Conservation (phyloP, 2,113 vertebrate species). For the Psittacus erithacus region DNA sequence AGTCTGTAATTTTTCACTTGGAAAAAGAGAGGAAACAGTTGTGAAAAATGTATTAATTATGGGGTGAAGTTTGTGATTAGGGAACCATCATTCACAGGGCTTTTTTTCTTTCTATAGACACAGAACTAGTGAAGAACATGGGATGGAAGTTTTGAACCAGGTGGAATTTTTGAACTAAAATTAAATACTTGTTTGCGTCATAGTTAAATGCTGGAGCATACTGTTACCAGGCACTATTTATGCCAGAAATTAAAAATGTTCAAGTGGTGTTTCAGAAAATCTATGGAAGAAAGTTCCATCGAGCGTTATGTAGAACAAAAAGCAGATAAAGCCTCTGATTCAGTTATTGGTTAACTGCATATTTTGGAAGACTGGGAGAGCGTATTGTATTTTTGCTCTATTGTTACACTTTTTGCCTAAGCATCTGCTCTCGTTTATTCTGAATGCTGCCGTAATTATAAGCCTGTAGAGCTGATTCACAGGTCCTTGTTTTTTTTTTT, state of each 20-base stretch:
- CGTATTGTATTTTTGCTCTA: neutral
- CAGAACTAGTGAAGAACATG: neutral
- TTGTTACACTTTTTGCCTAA: neutral
- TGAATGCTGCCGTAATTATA: neutral
- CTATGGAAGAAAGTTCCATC: neutral
- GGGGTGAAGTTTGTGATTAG: neutral
- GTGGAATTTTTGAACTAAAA: neutral
- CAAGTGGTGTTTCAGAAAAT: neutral
- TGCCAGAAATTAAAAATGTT: neutral
- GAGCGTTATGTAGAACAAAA: neutral
- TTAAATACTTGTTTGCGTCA: neutral
- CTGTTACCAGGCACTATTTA: neutral
- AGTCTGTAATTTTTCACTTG: neutral
- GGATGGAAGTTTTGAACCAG: neutral
- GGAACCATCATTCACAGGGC: neutral
- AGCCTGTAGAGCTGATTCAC: neutral
- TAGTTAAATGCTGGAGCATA: neutral
- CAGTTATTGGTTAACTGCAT: neutral
- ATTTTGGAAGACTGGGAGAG: neutral
- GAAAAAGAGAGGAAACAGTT: neutral
- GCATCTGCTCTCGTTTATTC: neutral
- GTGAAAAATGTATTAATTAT: neutral
- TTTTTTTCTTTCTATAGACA: neutral
- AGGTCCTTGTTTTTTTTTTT: fast-evolving
- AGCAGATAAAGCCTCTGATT: neutral